phyloP scores from a whole-genome alignment of 2,797 vertebrate species.

The Mormyrops boulengeri region DNA sequence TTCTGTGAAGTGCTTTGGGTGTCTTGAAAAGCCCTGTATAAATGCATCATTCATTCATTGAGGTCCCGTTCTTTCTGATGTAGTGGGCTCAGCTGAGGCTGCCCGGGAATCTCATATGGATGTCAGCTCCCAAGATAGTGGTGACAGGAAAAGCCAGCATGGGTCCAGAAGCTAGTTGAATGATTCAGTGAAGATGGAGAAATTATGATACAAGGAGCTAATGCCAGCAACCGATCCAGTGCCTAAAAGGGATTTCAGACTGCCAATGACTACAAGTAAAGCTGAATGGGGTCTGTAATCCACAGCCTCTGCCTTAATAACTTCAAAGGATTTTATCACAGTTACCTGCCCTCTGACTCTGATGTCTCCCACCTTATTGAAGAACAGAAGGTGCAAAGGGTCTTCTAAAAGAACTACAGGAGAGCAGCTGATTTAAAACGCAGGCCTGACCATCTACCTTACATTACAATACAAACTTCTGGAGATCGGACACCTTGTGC shows the following conservation, averaged over 20 bases:
- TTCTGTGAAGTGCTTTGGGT: neutral
- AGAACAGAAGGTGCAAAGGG: neutral
- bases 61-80: neutral
- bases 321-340: neutral
- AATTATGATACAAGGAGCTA: neutral
- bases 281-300: neutral
- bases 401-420: neutral
- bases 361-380: neutral
- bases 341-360: neutral
- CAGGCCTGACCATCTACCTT: neutral
- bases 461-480: neutral
- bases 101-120: neutral
- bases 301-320: neutral
- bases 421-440: neutral
- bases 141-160: neutral
- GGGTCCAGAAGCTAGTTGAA: neutral
- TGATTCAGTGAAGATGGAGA: neutral
- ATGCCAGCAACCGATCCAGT: neutral
- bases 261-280: neutral
- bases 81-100: neutral
- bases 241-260: neutral
- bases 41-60: neutral
- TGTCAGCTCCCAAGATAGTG: neutral
- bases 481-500: neutral
- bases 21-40: neutral